phyloP scores from a whole-genome alignment of 1,140 invertebrate genomes.

The Doryteuthis pealeii region DNA sequence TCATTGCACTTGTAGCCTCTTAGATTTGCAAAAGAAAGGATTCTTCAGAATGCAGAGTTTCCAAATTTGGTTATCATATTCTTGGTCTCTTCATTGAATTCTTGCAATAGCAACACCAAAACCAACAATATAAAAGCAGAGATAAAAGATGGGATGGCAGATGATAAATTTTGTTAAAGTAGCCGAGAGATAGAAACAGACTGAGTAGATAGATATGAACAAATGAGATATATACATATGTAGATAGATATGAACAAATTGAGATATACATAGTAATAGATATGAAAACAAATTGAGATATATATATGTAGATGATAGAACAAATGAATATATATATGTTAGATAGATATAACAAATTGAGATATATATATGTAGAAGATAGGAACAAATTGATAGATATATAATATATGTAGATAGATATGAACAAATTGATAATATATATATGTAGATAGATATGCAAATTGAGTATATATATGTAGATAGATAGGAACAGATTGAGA shows the following conservation, averaged over 20 bases:
- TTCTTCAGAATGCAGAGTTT: too few relatives aligned
- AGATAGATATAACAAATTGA: background rate
- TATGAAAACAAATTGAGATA: background rate
- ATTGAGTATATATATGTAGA: background rate
- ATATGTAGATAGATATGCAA: background rate
- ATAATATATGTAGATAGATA: background rate
- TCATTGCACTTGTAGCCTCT: too few relatives aligned
- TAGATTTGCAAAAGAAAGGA: too few relatives aligned
- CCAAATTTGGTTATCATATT: too few relatives aligned
- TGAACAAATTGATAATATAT: background rate
- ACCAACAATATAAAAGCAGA: too few relatives aligned
- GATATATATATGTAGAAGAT: background rate
- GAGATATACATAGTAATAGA: background rate
- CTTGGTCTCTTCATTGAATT: too few relatives aligned
- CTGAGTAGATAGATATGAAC: too few relatives aligned
- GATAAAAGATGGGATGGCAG: too few relatives aligned
- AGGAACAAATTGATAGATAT: background rate
- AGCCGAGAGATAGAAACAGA: too few relatives aligned
- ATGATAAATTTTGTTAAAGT: too few relatives aligned
- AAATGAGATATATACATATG: conserved; percentile 4
- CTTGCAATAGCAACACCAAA: too few relatives aligned
- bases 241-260: background rate
- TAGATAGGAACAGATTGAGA: background rate
- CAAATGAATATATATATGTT: background rate
- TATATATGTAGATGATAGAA: background rate